Conservation (phyloP, 2,888 invertebrate species). For the Philonicus albiceps region DNA sequence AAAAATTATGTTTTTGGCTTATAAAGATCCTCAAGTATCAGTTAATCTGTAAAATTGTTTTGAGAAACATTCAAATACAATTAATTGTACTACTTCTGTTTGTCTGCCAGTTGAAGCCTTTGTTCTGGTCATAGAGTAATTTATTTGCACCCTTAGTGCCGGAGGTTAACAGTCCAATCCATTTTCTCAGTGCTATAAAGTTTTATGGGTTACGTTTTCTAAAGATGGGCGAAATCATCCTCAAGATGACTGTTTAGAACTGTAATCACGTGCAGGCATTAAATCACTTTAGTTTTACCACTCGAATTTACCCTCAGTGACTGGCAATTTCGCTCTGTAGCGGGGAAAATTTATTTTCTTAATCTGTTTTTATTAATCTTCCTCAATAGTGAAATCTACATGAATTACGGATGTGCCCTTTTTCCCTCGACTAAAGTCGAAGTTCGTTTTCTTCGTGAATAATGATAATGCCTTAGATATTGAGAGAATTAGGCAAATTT, state of each 20-base stretch:
- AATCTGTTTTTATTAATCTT: slow-evolving; percentile 20
- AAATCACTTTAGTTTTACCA: slow-evolving; percentile 17
- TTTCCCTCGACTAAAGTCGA: not conserved
- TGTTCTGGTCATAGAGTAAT: not conserved
- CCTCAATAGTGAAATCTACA: not conserved
- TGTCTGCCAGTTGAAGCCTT: not conserved
- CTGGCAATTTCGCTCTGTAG: not conserved
- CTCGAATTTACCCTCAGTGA: not conserved
- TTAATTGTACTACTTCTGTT: not conserved
- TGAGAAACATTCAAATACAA: not conserved
- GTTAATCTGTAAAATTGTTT: not conserved
- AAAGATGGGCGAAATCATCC: not conserved
- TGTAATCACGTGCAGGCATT: slow-evolving; percentile 15
- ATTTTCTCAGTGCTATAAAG: not conserved
- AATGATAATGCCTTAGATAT: not conserved
- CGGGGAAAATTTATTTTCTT: not conserved
- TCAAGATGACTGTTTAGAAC: slow-evolving; percentile 12
- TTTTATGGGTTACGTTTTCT: not conserved
- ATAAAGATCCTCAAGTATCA: not conserved
- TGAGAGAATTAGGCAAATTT: not conserved
- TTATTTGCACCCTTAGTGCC: not conserved
- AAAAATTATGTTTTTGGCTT: not conserved
- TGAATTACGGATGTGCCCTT: not conserved
- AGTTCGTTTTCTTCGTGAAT: not conserved
- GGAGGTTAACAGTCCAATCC: not conserved